These are phyloP conservation scores for Steinernema khuongi DNA, from an alignment of 1,140 invertebrate genomes.

Conservation along the genomic window DNA sequence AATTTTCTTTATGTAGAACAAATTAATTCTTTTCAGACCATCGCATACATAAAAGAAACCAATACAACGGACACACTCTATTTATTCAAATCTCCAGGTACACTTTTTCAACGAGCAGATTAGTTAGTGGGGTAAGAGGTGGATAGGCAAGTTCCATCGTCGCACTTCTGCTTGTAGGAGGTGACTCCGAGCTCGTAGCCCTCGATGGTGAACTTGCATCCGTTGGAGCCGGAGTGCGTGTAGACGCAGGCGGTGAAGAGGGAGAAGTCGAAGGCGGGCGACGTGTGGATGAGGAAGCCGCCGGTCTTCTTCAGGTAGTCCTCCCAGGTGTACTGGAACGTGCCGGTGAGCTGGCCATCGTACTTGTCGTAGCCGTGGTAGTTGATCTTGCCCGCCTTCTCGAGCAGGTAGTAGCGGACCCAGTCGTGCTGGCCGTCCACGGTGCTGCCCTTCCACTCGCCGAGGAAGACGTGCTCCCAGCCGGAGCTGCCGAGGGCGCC, in stretches of 20 bases:
- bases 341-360: slow-evolving; percentile 47
- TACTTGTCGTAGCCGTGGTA: slow-evolving; percentile 61
- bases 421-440: slow-evolving; percentile 63
- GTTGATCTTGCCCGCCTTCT: slow-evolving; percentile 61
- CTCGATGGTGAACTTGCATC: slow-evolving; percentile 47
- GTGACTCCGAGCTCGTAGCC: slow-evolving; percentile 45
- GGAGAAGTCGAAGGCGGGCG: slow-evolving; percentile 56
- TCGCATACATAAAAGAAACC: no score
- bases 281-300: slow-evolving; percentile 49
- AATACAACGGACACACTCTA: no score
- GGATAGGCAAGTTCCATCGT: slow-evolving; percentile 41
- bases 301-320: slow-evolving; percentile 39
- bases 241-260: slow-evolving; percentile 46
- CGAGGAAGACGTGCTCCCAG: slow-evolving; percentile 63
- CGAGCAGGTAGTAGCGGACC: slow-evolving; percentile 62
- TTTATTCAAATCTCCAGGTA: background rate
- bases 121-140: slow-evolving; percentile 41
- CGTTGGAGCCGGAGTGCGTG: slow-evolving; percentile 40
- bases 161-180: slow-evolving; percentile 45
- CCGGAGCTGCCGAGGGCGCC: slow-evolving; percentile 45
- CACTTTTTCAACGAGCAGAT: background rate
- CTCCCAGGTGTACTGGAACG: slow-evolving; percentile 53
- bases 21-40: no score
- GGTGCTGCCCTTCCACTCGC: slow-evolving; percentile 59
- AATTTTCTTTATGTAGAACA: no score